Base-by-base conservation (phyloP, 2,113 vertebrate genomes). In the Nothobranchius kuhntae region DNA sequence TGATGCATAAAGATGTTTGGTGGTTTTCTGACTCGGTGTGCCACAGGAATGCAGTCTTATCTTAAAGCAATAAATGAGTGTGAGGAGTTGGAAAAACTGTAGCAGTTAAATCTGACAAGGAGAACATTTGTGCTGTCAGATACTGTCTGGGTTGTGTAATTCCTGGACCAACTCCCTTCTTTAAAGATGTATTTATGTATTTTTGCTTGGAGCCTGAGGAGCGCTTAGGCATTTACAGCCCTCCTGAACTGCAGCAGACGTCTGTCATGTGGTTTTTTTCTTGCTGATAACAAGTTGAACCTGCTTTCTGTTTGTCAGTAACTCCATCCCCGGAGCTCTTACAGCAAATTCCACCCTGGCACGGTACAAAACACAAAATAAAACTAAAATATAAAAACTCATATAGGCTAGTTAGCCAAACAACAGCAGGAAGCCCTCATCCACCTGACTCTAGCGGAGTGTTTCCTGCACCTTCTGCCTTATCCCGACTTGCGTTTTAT, bases 41-140 rank as follows among this genome's bases (percentile, higher is more conserved):
- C 68, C 61, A 53, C 60, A 85, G 69, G 84, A 89, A 87, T 84
- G 74, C 53, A 45, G 51, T 45, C 69, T 85, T 89, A 86, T 87
- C 85, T 59, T 71, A 66, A 59, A 73, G 71, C 68, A 78, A 78
- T 82, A 74, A 86, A 73, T 77, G 66, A 77, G 21, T 6, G 11
- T 2, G 30, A 61, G 71, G 59, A 55, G n/a, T 54, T 59, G 17
- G 53, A 62, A 21, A 7, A 48, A 15, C 3, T 15, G 13, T 6
- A 30, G 30, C 4, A 3, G 3, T 30, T 30, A 30, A 30, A 30
- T 30, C 30, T 15, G 13, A 48, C 14, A 15, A 6, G 5, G 46
- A 0, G 40, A 14, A 59, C 30, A 4, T 38, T 51, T 9, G 0
- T 13, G 10, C 10, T 14, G 11, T 4, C 2, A 17, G 15, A 40